phyloP scores from a whole-genome alignment of 2,113 vertebrate species.

The Heterotis niloticus region DNA sequence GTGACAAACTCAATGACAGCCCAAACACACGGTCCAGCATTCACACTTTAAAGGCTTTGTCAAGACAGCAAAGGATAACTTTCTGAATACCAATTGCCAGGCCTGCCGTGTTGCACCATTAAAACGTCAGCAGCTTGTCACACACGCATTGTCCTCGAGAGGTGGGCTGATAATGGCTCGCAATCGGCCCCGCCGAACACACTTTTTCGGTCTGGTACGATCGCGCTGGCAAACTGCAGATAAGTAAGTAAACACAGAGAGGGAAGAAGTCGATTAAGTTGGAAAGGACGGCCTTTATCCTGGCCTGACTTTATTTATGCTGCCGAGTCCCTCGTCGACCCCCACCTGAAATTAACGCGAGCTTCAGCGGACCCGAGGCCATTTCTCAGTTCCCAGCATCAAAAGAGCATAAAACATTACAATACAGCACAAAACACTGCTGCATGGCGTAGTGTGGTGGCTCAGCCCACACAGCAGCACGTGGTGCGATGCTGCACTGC shows the following conservation, averaged over 20 bases:
- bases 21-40: no score
- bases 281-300: conserved; percentile 35
- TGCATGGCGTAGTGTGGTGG: no score
- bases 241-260: conserved; percentile 41
- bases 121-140: conserved; percentile 31
- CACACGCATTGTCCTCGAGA: conserved; percentile 35
- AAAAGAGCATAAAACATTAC: not conserved
- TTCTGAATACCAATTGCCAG: not conserved
- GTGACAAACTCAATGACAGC: no score
- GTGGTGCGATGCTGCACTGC: no score
- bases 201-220: conserved; percentile 28
- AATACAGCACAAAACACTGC: no score
- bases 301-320: conserved; percentile 31
- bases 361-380: conserved; percentile 22
- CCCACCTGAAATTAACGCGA: conserved; percentile 30
- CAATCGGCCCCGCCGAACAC: conserved; percentile 59
- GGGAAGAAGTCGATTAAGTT: no score
- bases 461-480: no score
- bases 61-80: not conserved
- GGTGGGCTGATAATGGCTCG: conserved; percentile 44
- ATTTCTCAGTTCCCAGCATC: conserved; percentile 26
- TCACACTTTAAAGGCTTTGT: not conserved
- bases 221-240: conserved; percentile 42
- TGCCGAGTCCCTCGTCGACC: conserved; percentile 44
- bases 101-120: not conserved